phyloP scores from a whole-genome alignment of 2,113 vertebrate genomes.

The Sialia sialis region DNA sequence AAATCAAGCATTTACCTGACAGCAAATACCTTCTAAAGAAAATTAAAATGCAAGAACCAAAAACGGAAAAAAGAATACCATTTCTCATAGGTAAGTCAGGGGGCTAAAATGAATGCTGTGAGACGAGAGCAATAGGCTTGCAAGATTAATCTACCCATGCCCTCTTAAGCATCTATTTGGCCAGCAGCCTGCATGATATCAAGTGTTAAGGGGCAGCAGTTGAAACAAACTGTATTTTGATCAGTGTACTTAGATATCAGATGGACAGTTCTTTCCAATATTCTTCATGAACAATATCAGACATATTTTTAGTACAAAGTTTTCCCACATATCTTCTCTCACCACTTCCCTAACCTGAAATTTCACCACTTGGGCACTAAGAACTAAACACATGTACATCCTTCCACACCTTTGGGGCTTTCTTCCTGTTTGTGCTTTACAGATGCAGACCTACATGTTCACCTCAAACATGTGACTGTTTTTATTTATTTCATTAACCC shows the following conservation, averaged over 20 bases:
- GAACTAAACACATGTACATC: background rate
- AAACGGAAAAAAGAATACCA: background rate
- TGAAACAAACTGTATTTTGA: slow-evolving; percentile 22
- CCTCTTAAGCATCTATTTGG: slow-evolving; percentile 36
- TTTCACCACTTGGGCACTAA: background rate
- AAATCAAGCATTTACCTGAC: background rate
- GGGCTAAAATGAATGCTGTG: background rate
- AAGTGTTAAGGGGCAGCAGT: slow-evolving; percentile 9
- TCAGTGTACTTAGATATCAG: background rate
- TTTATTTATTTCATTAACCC: background rate
- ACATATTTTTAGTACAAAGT: background rate
- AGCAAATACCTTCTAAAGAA: background rate
- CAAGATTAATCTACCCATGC: background rate
- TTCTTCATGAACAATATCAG: background rate
- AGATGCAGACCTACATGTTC: background rate
- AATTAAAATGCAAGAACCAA: background rate
- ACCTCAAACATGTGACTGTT: background rate
- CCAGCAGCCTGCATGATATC: slow-evolving; percentile 14
- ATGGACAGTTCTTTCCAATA: background rate
- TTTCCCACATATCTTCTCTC: background rate
- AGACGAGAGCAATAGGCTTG: background rate
- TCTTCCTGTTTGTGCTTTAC: background rate
- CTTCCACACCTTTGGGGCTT: background rate
- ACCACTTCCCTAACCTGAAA: background rate
- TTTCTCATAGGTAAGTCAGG: background rate